Conservation (phyloP, 2,797 vertebrate species). For the Pogoniulus pusillus region DNA sequence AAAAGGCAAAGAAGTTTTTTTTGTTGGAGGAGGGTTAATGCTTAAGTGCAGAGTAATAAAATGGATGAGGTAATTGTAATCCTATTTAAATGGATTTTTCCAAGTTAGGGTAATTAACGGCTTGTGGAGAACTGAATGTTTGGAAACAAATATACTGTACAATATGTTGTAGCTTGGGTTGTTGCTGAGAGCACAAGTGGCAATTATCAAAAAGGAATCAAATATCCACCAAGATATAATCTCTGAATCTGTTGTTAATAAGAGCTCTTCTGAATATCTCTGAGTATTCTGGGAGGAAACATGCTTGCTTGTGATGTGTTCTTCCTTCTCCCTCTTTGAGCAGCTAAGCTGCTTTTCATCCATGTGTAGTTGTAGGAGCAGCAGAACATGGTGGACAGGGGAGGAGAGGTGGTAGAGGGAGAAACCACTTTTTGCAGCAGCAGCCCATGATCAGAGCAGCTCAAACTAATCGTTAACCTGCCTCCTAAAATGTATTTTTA, state of each 20-base stretch:
- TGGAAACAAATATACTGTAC: not conserved
- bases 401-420: not conserved
- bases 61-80: accelerated
- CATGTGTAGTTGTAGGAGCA: not conserved
- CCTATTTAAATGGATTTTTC: not conserved
- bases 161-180: not conserved
- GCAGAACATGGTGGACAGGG: not conserved
- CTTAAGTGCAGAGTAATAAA: not conserved
- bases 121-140: not conserved
- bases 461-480: not conserved
- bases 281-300: not conserved
- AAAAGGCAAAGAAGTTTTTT: not conserved
- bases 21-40: not conserved
- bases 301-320: not conserved
- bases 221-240: not conserved
- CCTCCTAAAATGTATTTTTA: not conserved
- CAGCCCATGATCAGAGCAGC: not conserved
- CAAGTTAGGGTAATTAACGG: not conserved
- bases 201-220: not conserved
- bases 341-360: not conserved
- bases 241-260: not conserved
- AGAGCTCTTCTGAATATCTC: not conserved
- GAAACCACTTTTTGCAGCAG: not conserved
- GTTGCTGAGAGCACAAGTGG: not conserved
- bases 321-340: not conserved